These are phyloP conservation scores for Phenganax stokvisi DNA, from an alignment of 92 coral and sea anemone genomes.

Conservation along the genomic window DNA sequence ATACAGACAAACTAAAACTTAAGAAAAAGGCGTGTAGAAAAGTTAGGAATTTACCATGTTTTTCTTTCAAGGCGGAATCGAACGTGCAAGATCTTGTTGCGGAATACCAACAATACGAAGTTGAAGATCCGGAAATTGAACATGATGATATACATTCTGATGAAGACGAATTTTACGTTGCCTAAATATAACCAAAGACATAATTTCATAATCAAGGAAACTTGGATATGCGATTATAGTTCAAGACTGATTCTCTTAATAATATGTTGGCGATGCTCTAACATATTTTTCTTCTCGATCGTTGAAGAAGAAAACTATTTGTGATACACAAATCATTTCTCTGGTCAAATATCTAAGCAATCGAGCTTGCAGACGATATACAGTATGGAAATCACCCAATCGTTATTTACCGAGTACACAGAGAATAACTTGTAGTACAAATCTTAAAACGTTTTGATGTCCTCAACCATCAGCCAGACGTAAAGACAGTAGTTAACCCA, in stretches of 20 bases:
- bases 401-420: no score
- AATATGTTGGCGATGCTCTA: no score
- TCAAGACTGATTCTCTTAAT: neutral
- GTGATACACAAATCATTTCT: no score
- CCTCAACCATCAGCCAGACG: no score
- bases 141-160: conserved; percentile 63
- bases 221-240: neutral
- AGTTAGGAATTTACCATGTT: neutral
- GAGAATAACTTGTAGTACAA: no score
- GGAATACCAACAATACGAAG: conserved; percentile 87
- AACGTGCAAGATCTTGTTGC: conserved; percentile 67
- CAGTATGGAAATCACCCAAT: no score
- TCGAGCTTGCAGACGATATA: no score
- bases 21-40: neutral
- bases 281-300: no score
- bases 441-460: no score
- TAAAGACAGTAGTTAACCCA: no score
- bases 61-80: conserved; percentile 66
- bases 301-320: no score
- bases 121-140: conserved; percentile 51
- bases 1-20: neutral
- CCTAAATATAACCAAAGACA: neutral
- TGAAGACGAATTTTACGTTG: conserved; percentile 54
- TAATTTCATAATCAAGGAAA: neutral
- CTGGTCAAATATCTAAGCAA: no score